phyloP scores from a whole-genome alignment of 2,888 invertebrate genomes.

The Luperina testacea region DNA sequence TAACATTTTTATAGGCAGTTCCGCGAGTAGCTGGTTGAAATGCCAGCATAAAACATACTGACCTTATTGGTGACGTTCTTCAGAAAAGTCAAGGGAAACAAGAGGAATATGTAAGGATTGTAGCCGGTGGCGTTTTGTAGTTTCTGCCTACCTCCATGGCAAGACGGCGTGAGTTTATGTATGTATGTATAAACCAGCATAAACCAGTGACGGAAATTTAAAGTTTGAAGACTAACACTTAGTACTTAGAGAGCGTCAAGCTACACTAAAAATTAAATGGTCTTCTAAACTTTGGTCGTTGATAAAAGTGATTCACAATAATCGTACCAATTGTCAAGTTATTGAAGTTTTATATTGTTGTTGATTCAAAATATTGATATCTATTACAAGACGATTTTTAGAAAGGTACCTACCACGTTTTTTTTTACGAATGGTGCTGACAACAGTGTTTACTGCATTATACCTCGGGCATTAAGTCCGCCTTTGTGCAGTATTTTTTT shows the following conservation, averaged over 20 bases:
- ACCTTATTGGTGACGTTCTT: no score
- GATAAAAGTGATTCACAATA: background rate
- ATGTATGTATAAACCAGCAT: no score
- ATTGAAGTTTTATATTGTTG: background rate
- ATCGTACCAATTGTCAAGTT: background rate
- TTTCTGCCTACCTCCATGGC: no score
- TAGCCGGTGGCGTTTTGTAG: no score
- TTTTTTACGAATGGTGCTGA: background rate
- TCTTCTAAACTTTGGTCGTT: no score
- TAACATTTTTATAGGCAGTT: background rate
- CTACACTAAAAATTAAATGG: background rate
- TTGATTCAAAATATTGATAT: background rate
- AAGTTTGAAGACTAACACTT: background rate
- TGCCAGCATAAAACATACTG: background rate
- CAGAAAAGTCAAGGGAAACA: no score
- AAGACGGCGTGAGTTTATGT: no score
- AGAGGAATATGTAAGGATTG: no score
- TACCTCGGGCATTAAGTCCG: no score
- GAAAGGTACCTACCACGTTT: background rate
- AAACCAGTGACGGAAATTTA: background rate
- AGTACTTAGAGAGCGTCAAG: background rate
- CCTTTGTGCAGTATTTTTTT: no score
- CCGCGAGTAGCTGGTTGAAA: background rate
- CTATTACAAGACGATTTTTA: background rate
- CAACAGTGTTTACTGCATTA: background rate